Base-by-base conservation (phyloP, 2,113 vertebrate species). In the Craseonycteris thonglongyai region DNA sequence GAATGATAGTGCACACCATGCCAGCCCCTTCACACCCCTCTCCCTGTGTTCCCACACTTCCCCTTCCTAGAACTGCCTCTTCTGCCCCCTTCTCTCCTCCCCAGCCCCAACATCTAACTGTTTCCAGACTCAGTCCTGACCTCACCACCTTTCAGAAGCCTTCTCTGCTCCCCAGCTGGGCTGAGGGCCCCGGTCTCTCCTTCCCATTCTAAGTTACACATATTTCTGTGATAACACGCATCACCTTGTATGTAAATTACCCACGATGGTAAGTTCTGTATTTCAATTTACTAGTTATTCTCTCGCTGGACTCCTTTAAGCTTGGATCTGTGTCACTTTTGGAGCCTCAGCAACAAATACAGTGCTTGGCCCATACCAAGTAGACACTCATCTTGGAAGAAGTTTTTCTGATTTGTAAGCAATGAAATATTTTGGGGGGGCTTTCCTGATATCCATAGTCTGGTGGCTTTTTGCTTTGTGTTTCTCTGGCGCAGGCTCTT, bases 381-480 rank as follows among this genome's bases (percentile, higher is more conserved):
- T 42, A 54, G 75, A 30, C 5, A 18, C 30, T 56, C 47, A 45
- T 45, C 33, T 21, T 66, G 40, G 45, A 78, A 54, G 49, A 47
- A 71, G 45, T 16, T 71, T 42, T 33, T 74, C 28, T 65, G 68
- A 78, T 49, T 49, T 90, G 30, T 63, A 75, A 83, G 28, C 63
- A 56, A 68, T 1, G n/a, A 38, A 19, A 56, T 40, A 16, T 35
- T 76, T 1, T 4, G 6, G n/a, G n/a, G n/a, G n/a, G 12, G 3
- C 71, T 85, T 65, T 78, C 38, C 21, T 81, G 28, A 63, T n/a
- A 82, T 83, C 28, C 9, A 10, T 19, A 8, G 42, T 71, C 65
- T 54, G 38, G 30, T 30, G 42, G 6, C 40, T 24, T 96, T 92
- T 61, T 26, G 12, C 49, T 93, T 85, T 94, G 22, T 42, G n/a